Conservation (phyloP, 2,797 vertebrate species). For the Hyperoplus immaculatus region DNA sequence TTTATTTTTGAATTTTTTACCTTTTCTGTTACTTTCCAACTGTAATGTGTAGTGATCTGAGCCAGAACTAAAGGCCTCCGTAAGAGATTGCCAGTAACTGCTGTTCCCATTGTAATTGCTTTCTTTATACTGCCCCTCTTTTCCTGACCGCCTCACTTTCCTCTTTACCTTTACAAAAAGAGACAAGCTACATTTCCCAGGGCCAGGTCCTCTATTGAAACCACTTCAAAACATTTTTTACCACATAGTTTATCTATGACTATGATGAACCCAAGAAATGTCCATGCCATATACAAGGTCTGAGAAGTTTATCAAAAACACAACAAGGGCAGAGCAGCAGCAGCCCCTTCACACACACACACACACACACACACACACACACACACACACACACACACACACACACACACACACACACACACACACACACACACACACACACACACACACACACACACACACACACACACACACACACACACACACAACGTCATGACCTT, state of each 20-base stretch:
- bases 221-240: constrained; percentile 46
- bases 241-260: constrained; percentile 36
- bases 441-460: too few relatives aligned
- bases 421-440: too few relatives aligned
- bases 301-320: constrained; percentile 27
- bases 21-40: constrained; percentile 44
- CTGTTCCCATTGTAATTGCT: constrained; percentile 68
- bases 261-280: constrained; percentile 28
- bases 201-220: constrained; percentile 44
- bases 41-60: constrained; percentile 47
- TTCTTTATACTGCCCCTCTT: constrained; percentile 58
- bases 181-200: constrained; percentile 40
- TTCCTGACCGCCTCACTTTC: constrained; percentile 56
- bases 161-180: constrained; percentile 45
- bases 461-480: too few relatives aligned
- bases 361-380: too few relatives aligned
- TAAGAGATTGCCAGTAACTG: constrained; percentile 64
- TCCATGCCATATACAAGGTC: constrained; percentile 33
- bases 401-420: too few relatives aligned
- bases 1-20: constrained; percentile 5
- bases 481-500: constrained; percentile 21
- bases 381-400: too few relatives aligned
- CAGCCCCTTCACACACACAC: too few relatives aligned
- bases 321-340: constrained; percentile 18
- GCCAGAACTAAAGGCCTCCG: constrained; percentile 54